Base-by-base conservation (phyloP, 1,140 invertebrate genomes). In the Drosophila ogumai region DNA sequence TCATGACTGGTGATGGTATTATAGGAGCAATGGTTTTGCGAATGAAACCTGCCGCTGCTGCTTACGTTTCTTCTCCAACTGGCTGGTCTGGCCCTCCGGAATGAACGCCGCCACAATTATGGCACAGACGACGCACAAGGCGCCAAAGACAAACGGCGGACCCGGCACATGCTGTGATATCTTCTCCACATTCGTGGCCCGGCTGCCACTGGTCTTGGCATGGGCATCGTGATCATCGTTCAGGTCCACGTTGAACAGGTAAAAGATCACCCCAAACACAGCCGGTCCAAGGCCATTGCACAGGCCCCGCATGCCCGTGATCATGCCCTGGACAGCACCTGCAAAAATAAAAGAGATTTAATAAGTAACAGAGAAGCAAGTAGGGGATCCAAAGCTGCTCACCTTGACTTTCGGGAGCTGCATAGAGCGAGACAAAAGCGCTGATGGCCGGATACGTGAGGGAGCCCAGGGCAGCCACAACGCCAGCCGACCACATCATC, bases 401-500 rank as follows among this genome's bases (percentile, higher is more conserved):
- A 95, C 96, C 99, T 94, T 99, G 99, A 91, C 99, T 96, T 93
- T 99, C 99, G 36, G 97, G 96, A 92, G 98, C 96, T 60, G 98
- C 98, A 93, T 99, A 98, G 79, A 98, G 97, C 13, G 98, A 99
- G 40, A 99, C 98, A 94, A 99, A 99, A 38, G 99, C 97, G 93
- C 98, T 99, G 87, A 99, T 99, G n/a, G 99, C 98, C 52, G 99
- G 99, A 94, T 99, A 99, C 1, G 98, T 99, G 77, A 99, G 96
- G 68, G 96, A 97, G 75, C 98, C 98, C 61, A 99, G 95, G 13
- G 98, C 98, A 43, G 99, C 99, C 63, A 99, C 94, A 73, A 98
- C 95, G 58, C 99, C 99, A 52, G 98, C 99, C 38, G 96, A 96
- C 99, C 99, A 99, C 97, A 99, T 99, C 96, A 99, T 99, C 98